Conservation (phyloP, 2,888 invertebrate genomes). For the Melipona bicolor region DNA sequence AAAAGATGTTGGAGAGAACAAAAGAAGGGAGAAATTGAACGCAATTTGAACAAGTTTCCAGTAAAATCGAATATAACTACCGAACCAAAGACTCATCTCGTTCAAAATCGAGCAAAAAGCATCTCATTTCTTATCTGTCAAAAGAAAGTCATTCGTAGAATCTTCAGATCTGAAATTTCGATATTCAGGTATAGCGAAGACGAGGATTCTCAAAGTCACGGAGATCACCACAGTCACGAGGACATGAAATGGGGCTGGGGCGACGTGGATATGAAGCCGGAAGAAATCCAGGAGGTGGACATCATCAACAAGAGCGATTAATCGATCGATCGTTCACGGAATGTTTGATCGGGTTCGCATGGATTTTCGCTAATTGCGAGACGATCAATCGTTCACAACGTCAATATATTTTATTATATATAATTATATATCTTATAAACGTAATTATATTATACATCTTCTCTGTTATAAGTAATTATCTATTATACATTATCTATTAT, state of each 20-base stretch:
- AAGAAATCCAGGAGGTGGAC: conserved; percentile 86
- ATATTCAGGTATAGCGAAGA: conserved; percentile 81
- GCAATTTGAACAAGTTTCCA: background rate
- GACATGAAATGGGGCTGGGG: conserved; percentile 92
- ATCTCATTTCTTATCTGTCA: background rate
- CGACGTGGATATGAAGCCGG: conserved; percentile 90
- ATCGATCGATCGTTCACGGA: background rate
- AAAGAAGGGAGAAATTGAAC: background rate
- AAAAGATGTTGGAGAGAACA: background rate
- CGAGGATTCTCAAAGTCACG: conserved; percentile 44
- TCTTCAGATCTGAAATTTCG: background rate
- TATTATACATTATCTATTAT: no score
- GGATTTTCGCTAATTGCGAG: background rate
- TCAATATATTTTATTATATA: conserved; percentile 23
- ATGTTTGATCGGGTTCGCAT: background rate
- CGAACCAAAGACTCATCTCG: no score
- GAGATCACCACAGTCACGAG: conserved; percentile 84
- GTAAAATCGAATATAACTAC: no score
- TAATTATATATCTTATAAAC: conserved; percentile 65
- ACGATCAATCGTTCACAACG: conserved; percentile 43
- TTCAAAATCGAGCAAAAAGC: no score
- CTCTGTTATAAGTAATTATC: no score
- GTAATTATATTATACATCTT: conserved; percentile 37
- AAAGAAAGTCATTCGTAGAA: background rate
- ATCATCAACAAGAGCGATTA: conserved; percentile 79